A percentile compares a stretch with the other conserved stretches of the same genome.
These are phyloP conservation scores for Magallana gigas DNA, from an alignment of 1,140 invertebrate genomes.

Conservation along the genomic window DNA sequence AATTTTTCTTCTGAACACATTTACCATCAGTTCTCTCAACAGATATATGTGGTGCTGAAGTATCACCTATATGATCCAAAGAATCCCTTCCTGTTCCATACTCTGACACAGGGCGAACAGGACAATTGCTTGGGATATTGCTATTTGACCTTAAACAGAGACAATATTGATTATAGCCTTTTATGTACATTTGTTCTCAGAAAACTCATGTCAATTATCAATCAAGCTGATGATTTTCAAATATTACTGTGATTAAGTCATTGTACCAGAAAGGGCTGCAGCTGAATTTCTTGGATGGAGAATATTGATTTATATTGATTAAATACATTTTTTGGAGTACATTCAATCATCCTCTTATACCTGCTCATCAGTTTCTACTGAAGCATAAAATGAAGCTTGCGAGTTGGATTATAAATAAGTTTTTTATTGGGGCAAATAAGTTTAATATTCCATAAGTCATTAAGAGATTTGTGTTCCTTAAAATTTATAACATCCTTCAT, in stretches of 20 bases:
- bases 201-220: not conserved
- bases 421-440: not conserved
- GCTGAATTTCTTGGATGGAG: not conserved
- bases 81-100: conserved; percentile 20
- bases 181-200: conserved; percentile 6
- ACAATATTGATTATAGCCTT: conserved; percentile 39
- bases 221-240: not conserved
- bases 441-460: not conserved
- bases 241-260: not conserved
- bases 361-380: not conserved
- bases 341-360: not conserved
- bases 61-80: not conserved
- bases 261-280: not conserved
- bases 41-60: not conserved
- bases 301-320: not conserved
- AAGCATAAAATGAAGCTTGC: not conserved
- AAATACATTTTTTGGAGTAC: not conserved
- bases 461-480: not conserved
- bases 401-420: not conserved
- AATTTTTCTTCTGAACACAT: conserved; percentile 35
- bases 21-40: not conserved
- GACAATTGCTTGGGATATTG: conserved; percentile 40
- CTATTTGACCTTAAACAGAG: conserved; percentile 51
- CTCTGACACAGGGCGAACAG: conserved; percentile 47
- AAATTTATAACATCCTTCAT: not conserved